Percentiles rank a stretch among this genome's conserved stretches.
Conservation (phyloP, 2,797 vertebrate species). For the Microhierax caerulescens region DNA sequence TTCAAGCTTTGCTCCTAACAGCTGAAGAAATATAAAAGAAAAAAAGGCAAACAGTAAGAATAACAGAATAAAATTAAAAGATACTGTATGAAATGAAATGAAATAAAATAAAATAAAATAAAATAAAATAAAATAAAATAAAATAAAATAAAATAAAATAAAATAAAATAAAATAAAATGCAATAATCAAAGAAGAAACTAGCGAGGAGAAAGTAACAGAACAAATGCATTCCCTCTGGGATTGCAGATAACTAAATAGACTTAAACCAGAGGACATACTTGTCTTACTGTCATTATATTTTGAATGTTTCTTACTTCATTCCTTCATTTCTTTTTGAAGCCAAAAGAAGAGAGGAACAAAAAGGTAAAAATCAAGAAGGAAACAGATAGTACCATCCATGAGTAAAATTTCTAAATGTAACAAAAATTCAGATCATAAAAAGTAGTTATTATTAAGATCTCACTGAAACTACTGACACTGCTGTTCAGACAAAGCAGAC, state of each 20-base stretch:
- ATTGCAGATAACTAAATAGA: background rate
- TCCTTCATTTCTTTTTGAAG: background rate
- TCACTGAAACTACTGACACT: background rate
- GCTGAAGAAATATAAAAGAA: background rate
- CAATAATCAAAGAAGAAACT: background rate
- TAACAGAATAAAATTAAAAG: background rate
- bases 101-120: background rate
- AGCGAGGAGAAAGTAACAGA: background rate
- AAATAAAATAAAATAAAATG: background rate
- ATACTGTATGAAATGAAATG: background rate
- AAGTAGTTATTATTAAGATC: background rate
- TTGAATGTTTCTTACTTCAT: background rate
- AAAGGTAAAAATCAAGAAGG: background rate
- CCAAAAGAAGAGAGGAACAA: rapidly evolving
- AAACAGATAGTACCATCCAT: background rate
- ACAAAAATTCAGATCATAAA: background rate
- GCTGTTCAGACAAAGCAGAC: background rate
- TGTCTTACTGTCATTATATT: background rate
- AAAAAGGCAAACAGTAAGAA: background rate
- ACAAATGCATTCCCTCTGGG: background rate
- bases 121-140: background rate
- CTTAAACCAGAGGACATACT: background rate
- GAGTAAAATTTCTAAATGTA: background rate
- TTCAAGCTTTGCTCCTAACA: background rate
- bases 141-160: background rate